Evolutionary conservation across 1,140 invertebrate genomes (phyloP).

Genomic region (Drosophila nigrodunni): DNA sequence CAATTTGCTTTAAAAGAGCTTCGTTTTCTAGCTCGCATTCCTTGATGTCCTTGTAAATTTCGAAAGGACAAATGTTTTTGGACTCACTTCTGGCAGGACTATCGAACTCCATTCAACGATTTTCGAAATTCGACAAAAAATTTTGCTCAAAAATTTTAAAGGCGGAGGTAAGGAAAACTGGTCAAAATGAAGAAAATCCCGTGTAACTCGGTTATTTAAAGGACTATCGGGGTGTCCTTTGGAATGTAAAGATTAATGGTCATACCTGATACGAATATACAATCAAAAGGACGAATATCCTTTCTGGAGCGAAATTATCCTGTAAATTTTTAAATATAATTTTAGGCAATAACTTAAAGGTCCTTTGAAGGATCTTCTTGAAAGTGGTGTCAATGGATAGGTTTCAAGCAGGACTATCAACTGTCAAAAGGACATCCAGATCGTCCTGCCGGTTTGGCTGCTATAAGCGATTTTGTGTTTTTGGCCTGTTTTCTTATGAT

Average conservation of each 20-base stretch:
- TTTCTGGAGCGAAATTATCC: not conserved
- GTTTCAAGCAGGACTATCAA: not conserved
- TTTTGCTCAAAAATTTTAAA: not conserved
- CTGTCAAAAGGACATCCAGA: not conserved
- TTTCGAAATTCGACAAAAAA: not conserved
- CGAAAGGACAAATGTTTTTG: not conserved
- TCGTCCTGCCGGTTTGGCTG: not conserved
- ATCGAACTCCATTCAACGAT: not conserved
- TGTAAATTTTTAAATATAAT: not conserved
- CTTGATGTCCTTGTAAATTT: not conserved
- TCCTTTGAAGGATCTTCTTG: not conserved
- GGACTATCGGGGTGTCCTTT: not conserved
- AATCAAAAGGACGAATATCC: not conserved
- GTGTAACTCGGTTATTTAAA: not conserved
- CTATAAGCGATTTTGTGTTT: not conserved
- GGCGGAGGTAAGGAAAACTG: not conserved
- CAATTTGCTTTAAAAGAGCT: not conserved
- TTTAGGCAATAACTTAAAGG: not conserved
- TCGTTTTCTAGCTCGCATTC: not conserved
- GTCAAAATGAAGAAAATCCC: not conserved
- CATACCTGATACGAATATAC: not conserved
- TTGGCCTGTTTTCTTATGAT: not conserved
- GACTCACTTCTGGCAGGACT: not conserved
- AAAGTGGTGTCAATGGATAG: not conserved
- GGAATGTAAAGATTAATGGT: not conserved